Percentiles rank a stretch among this genome's conserved stretches.
phyloP scores from a whole-genome alignment of 2,113 vertebrate species.

The Chloropsis cyanopogon region DNA sequence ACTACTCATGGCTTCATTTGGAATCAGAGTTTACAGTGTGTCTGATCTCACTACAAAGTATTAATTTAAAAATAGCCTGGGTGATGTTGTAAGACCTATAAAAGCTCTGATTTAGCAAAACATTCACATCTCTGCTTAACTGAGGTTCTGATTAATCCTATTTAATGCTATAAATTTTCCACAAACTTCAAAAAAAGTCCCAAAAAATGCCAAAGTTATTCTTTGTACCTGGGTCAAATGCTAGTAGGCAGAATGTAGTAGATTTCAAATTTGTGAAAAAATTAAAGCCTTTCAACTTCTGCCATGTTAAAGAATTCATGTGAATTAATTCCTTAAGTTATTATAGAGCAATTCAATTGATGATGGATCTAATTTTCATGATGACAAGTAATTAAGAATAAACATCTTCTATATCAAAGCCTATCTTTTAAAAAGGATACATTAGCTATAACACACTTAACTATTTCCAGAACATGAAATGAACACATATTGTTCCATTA shows the following conservation, averaged over 20 bases:
- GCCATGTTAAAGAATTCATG: conserved; percentile 19
- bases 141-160: neutral
- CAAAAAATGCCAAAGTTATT: neutral
- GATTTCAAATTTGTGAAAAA: conserved; percentile 7
- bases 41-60: neutral
- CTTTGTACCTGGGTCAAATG: neutral
- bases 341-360: conserved; percentile 29
- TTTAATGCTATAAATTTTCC: neutral
- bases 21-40: neutral
- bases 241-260: neutral
- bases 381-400: conserved; percentile 31
- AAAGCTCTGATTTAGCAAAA: neutral
- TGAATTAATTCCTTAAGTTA: conserved; percentile 6
- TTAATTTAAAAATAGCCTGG: neutral
- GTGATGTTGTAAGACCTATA: neutral
- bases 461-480: conserved; percentile 44
- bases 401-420: conserved; percentile 43
- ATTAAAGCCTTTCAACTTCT: conserved; percentile 14
- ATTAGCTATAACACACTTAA: conserved; percentile 11
- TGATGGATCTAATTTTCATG: conserved; percentile 22
- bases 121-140: neutral
- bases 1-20: neutral
- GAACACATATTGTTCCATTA: conserved; percentile 1
- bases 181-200: neutral
- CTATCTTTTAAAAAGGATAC: conserved; percentile 34